Conservation (phyloP, 1,140 invertebrate species). For the Semibalanus balanoides region DNA sequence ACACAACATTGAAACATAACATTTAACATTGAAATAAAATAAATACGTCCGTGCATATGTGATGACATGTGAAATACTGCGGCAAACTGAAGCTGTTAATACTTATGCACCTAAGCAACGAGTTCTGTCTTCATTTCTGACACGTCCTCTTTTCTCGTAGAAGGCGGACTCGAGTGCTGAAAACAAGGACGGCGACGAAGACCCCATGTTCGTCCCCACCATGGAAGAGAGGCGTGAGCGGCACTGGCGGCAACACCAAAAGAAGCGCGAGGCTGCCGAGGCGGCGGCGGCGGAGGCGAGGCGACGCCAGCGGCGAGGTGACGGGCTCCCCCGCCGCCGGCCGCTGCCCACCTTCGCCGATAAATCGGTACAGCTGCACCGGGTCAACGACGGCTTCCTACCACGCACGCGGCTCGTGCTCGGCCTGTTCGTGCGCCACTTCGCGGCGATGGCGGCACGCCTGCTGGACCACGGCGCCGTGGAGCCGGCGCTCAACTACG, state of each 20-base stretch:
- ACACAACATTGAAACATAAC: too few species aligned
- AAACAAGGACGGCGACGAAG: not conserved
- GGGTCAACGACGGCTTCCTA: conserved; percentile 14
- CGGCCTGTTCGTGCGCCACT: conserved; percentile 51
- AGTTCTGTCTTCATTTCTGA: not conserved
- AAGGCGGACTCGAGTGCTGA: not conserved
- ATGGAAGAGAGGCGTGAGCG: not conserved
- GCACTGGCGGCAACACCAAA: not conserved
- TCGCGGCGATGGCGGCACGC: conserved; percentile 45
- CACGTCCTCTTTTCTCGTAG: not conserved
- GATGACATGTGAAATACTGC: too few species aligned
- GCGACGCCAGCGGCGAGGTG: too few species aligned
- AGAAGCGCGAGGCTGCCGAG: not conserved
- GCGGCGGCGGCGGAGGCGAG: not conserved
- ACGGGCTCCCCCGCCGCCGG: too few species aligned
- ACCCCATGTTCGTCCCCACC: not conserved
- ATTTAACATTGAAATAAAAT: too few species aligned
- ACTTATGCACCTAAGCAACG: too few species aligned
- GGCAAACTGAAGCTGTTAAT: too few species aligned
- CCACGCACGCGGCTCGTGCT: conserved; percentile 27
- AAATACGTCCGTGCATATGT: too few species aligned
- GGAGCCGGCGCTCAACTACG: conserved; percentile 43
- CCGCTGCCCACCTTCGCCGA: not conserved
- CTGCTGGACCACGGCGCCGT: conserved; percentile 43
- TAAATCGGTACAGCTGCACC: conserved; percentile 11